These are phyloP conservation scores for Porites divaricata DNA, from an alignment of 92 coral and sea anemone species.

Conservation along the genomic window DNA sequence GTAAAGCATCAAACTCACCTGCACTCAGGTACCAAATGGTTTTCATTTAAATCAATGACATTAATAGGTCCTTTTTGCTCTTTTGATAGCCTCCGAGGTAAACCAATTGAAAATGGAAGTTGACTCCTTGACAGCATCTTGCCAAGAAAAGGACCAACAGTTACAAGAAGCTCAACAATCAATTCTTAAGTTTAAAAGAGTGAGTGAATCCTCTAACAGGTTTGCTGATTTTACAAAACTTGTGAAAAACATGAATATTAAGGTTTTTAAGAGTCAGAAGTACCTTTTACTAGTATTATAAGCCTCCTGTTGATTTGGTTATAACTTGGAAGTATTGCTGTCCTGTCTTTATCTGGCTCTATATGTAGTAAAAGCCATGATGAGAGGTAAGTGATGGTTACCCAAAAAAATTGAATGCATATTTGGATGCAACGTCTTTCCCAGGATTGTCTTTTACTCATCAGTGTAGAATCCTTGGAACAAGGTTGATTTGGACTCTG, in stretches of 20 bases:
- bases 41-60: neutral
- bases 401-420: no score
- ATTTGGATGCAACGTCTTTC: no score
- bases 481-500: neutral
- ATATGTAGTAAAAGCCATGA: no score
- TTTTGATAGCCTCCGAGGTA: slow-evolving; percentile 88
- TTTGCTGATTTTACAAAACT: neutral
- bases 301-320: neutral
- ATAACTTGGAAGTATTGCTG: neutral
- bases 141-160: slow-evolving; percentile 81
- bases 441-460: no score
- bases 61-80: neutral
- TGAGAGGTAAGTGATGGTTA: no score
- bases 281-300: no score
- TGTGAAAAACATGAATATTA: neutral
- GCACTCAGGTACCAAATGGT: neutral
- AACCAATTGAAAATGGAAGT: slow-evolving; percentile 84
- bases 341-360: no score
- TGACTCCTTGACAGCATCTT: slow-evolving; percentile 81
- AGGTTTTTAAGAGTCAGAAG: neutral
- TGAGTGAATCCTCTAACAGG: slow-evolving; percentile 16
- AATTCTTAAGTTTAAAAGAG: slow-evolving; percentile 67
- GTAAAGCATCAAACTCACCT: no score
- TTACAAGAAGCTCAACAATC: slow-evolving; percentile 80
- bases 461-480: neutral